Evolutionary conservation across 1,140 invertebrate genomes (phyloP), one percentile per base, ranked within the genome.

Genomic region (Brachionus asplanchnoidis): DNA sequence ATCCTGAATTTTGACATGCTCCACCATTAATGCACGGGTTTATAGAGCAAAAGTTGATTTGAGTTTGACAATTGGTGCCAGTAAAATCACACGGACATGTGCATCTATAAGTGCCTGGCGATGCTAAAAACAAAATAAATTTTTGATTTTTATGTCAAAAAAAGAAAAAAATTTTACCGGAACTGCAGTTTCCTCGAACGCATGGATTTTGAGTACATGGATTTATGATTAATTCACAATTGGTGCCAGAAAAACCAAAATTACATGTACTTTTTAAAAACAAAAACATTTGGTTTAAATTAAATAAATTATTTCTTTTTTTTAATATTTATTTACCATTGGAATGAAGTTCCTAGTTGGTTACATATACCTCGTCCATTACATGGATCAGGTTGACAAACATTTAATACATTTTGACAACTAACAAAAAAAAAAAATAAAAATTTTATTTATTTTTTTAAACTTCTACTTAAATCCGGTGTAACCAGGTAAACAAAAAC

Each of bases 141-240:
- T 77, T 7, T n/a, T 50, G 46, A 50, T 12, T 26, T 77, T 26
- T 50, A 3, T n/a, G 11, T 28, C 2, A 28, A 28, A 28, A 28
- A 28, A 28, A 23, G 50, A 75, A 14, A n/a, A n/a, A n/a, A n/a
- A n/a, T n/a, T 50, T 79, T 86, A 86, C 8, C 26, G 60, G 17
- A 26, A 17, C 73, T 77, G 79, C 89, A 90, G 11, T 86, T 86
- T 28, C 88, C 89, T 85, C 89, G 88, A 26, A 83, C 46, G 86
- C 89, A 90, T 6, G 88, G 87, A 36, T 80, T 84, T 23, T 68
- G 85, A 1, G n/a, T n/a, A 85, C 95, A 96, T 1, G 90, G 88
- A 88, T 93, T 90, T 0, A 89, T 86, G 7, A 87, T 60, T 23
- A 70, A 75, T 53, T 80, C 82, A 85, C 88, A 88, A 75, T 87